These are phyloP conservation scores for Aspiorhynchus laticeps DNA, from an alignment of 2,113 vertebrate genomes.

Conservation along the genomic window DNA sequence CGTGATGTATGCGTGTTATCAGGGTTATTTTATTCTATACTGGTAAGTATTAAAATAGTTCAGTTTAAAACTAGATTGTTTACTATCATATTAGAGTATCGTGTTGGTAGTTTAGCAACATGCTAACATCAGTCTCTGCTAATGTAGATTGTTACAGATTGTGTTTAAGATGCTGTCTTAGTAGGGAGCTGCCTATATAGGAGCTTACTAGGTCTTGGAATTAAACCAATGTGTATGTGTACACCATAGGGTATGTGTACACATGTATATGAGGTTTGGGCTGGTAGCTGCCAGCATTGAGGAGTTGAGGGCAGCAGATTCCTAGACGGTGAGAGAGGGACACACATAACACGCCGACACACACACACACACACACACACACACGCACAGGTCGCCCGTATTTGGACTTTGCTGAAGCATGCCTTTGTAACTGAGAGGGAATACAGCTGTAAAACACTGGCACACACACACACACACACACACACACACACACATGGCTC, in stretches of 20 bases:
- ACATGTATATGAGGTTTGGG: conserved; percentile 19
- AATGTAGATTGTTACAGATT: not conserved
- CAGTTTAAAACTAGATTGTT: not conserved
- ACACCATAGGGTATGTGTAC: conserved; percentile 25
- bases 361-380: not conserved
- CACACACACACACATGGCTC: not conserved
- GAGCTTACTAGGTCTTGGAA: not conserved
- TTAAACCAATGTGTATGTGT: not conserved
- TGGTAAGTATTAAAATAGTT: not conserved
- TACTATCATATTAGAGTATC: not conserved
- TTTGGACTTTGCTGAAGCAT: conserved; percentile 63
- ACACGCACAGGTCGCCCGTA: conserved; percentile 44
- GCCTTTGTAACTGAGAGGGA: conserved; percentile 44
- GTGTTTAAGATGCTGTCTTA: not conserved
- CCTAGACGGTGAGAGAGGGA: conserved; percentile 68
- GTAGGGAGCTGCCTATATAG: not conserved
- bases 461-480: not conserved
- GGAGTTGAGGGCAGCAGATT: conserved; percentile 66
- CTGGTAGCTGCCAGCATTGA: conserved; percentile 35
- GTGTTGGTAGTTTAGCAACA: not conserved
- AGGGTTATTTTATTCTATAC: not conserved
- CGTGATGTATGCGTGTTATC: too few species aligned
- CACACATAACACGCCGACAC: conserved; percentile 12
- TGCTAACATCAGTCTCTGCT: not conserved
- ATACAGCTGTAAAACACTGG: conserved; percentile 42